Percentiles rank a stretch among this genome's conserved stretches.
Evolutionary conservation across 2,888 invertebrate species (phyloP).

Genomic region (Callimorpha dominula): DNA sequence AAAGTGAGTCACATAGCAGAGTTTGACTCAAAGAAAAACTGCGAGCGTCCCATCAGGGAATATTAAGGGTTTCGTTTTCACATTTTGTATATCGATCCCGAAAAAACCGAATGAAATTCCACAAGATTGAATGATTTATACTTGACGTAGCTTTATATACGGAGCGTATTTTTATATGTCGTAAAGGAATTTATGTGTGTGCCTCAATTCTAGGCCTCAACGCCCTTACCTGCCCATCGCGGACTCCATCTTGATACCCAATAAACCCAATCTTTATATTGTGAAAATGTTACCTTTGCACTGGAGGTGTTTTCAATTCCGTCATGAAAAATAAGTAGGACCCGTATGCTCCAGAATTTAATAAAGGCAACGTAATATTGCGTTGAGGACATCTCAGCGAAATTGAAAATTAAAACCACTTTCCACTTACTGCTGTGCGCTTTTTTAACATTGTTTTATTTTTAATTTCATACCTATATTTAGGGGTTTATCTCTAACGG

Average conservation of each 20-base stretch:
- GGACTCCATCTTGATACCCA: constrained; percentile 67
- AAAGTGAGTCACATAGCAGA: constrained; percentile 13
- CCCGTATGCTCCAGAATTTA: constrained; percentile 69
- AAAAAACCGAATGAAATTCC: constrained; percentile 56
- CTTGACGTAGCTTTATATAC: constrained; percentile 62
- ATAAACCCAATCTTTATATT: constrained; percentile 80
- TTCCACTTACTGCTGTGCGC: constrained; percentile 53
- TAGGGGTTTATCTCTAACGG: not conserved
- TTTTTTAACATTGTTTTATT: constrained; percentile 54
- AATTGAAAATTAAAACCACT: constrained; percentile 77
- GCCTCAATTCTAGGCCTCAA: constrained; percentile 57
- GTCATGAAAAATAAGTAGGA: constrained; percentile 73
- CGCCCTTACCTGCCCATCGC: constrained; percentile 61
- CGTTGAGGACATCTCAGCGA: constrained; percentile 64
- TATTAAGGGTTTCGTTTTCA: constrained; percentile 40
- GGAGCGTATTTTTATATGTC: constrained; percentile 79
- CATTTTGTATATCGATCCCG: constrained; percentile 37
- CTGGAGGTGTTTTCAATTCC: constrained; percentile 78
- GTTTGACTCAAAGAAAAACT: constrained; percentile 25
- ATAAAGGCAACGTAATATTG: constrained; percentile 73
- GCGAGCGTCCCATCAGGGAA: constrained; percentile 32
- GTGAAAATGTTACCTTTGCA: constrained; percentile 72
- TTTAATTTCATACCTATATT: constrained; percentile 24
- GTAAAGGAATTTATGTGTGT: constrained; percentile 80
- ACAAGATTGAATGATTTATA: constrained; percentile 81